Evolutionary conservation across 2,888 invertebrate genomes (phyloP).

Genomic region (Hyles lineata): DNA sequence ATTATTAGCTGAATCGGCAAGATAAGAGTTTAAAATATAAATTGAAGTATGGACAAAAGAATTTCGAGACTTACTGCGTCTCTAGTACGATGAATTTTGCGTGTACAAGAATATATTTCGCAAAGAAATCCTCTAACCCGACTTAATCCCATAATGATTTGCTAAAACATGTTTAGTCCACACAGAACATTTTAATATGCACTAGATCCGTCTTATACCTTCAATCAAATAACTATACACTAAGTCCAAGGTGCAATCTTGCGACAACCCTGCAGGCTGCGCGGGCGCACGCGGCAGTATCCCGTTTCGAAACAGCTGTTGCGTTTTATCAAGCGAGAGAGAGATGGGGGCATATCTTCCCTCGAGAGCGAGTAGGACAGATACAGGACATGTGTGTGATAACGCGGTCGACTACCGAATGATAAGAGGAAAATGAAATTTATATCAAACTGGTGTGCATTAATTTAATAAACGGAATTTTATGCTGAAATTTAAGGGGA

Average conservation of each 20-base stretch:
- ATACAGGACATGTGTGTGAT: conserved; percentile 43
- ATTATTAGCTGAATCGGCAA: conserved; percentile 18
- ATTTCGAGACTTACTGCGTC: background rate
- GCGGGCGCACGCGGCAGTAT: conserved; percentile 61
- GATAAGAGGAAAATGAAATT: conserved; percentile 40
- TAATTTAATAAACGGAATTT: background rate
- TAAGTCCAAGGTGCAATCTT: no score
- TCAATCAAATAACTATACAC: no score
- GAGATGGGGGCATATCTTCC: conserved; percentile 41
- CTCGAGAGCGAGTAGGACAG: conserved; percentile 40
- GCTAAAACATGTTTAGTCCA: no score
- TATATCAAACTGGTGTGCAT: conserved; percentile 8
- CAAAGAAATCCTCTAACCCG: background rate
- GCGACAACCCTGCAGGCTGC: conserved; percentile 49
- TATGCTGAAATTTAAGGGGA: no score
- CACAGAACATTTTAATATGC: no score
- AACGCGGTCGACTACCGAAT: conserved; percentile 29
- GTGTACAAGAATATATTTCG: background rate
- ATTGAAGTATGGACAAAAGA: background rate
- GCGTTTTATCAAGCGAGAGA: conserved; percentile 57
- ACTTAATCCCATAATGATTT: no score
- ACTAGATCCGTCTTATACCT: no score
- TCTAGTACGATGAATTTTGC: background rate
- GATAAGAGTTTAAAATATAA: background rate
- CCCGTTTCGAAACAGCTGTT: conserved; percentile 79